Percentiles rank a stretch among this genome's conserved stretches.
These are phyloP conservation scores for Trichacis sp. DNA, from an alignment of 2,888 invertebrate species.

Conservation along the genomic window DNA sequence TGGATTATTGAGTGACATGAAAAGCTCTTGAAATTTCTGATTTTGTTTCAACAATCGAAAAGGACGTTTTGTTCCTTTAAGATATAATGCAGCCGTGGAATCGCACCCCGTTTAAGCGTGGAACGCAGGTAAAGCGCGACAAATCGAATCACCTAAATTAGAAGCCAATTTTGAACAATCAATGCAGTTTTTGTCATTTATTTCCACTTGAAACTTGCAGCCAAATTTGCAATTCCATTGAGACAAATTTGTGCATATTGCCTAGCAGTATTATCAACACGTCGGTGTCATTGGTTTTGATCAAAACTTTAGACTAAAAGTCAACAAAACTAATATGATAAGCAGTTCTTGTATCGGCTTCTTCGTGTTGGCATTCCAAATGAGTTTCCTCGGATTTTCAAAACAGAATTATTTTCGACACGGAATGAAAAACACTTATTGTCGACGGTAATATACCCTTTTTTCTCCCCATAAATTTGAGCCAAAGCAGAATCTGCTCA, in stretches of 20 bases:
- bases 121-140: background rate
- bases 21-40: background rate
- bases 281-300: conserved; percentile 48
- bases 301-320: conserved; percentile 43
- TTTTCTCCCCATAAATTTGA: conserved; percentile 2
- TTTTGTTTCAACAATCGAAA: conserved; percentile 4
- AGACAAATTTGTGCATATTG: conserved; percentile 47
- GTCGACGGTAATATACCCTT: background rate
- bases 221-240: too few species aligned
- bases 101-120: background rate
- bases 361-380: background rate
- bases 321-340: conserved; percentile 41
- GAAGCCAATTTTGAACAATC: background rate
- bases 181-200: background rate
- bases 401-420: background rate
- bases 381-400: background rate
- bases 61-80: conserved; percentile 5
- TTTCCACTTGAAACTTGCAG: background rate
- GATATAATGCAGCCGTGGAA: background rate
- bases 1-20: background rate
- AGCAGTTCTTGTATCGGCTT: conserved; percentile 31
- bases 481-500: background rate
- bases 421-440: conserved; percentile 3
- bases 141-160: background rate
- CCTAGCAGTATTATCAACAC: conserved; percentile 48